These are phyloP conservation scores for Tetrao urogallus DNA, from an alignment of 2,113 vertebrate genomes.

Conservation along the genomic window DNA sequence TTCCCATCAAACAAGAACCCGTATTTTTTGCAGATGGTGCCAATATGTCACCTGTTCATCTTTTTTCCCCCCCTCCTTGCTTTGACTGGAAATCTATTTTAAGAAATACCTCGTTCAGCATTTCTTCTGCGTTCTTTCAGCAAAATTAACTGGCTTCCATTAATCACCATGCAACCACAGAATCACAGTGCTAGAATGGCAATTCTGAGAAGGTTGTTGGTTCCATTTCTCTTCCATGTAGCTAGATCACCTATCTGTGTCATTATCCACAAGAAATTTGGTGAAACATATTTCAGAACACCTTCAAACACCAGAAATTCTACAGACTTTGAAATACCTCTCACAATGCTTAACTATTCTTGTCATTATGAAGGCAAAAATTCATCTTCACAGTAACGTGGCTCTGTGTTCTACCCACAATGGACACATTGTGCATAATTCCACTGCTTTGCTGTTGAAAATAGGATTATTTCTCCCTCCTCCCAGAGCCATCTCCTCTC, in stretches of 20 bases:
- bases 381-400: not conserved
- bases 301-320: not conserved
- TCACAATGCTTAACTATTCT: not conserved
- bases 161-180: not conserved
- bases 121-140: not conserved
- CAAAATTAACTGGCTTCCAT: conserved; percentile 24
- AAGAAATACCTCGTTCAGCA: conserved; percentile 6
- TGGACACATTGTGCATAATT: not conserved
- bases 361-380: not conserved
- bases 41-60: not conserved
- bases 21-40: not conserved
- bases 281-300: not conserved
- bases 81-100: conserved; percentile 10
- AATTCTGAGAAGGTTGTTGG: not conserved
- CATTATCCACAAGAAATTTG: not conserved
- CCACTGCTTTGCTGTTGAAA: not conserved
- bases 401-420: not conserved
- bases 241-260: not conserved
- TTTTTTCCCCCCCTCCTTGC: not conserved
- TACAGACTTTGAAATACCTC: not conserved
- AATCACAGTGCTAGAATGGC: not conserved
- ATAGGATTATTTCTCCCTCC: not conserved
- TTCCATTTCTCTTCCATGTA: not conserved
- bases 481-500: not conserved
- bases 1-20: not conserved